Evolutionary conservation across 2,888 invertebrate species (phyloP), one percentile per base, ranked within the genome.

Genomic region (Hemaris fuciformis): DNA sequence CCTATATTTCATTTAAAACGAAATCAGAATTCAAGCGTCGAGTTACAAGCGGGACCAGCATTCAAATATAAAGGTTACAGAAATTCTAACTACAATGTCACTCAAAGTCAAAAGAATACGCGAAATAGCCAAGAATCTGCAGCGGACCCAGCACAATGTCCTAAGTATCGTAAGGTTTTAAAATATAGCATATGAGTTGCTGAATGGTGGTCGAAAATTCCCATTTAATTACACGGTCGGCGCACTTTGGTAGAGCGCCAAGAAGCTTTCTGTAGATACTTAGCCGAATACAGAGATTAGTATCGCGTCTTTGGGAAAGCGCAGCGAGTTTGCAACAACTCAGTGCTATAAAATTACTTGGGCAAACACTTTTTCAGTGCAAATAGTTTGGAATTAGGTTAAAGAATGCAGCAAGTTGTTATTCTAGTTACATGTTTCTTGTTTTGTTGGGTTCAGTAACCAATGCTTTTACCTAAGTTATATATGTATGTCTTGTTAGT

Each of bases 231-330:
- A 71, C 67, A 69, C 68, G 73, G 60, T 63, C 59, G 45, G 59
- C 68, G 71, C 71, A 67, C 67, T 69, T 73, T 73, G 73, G 73
- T 71, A 62, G 61, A 8, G 60, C 60, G 71, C 73, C 73, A 73
- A 69, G 57, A 66, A 60, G 59, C 18, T 61, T 59, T 48, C 45
- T 58, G 59, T 61, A 58, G 60, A 58, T 59, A 62, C 68, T 69
- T 63, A 61, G 59, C 59, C 23, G 38, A 25, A 46, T 34, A 57
- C 45, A 38, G 38, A 61, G 46, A 57, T 48, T 60, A 60, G 53
- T 60, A 53, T 41, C 27, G 31, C 31, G 27, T 31, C 18, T 53
- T 53, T 18, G 1, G 53, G 27, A 53, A 53, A 53, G 31, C 27
- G 53, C 53, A 53, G 27, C 53, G 27, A 53, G 8, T 31, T 53